Percentiles rank a stretch among this genome's conserved stretches.
Evolutionary conservation across 1,140 invertebrate genomes (phyloP).

Genomic region (Bradynema listronoti): DNA sequence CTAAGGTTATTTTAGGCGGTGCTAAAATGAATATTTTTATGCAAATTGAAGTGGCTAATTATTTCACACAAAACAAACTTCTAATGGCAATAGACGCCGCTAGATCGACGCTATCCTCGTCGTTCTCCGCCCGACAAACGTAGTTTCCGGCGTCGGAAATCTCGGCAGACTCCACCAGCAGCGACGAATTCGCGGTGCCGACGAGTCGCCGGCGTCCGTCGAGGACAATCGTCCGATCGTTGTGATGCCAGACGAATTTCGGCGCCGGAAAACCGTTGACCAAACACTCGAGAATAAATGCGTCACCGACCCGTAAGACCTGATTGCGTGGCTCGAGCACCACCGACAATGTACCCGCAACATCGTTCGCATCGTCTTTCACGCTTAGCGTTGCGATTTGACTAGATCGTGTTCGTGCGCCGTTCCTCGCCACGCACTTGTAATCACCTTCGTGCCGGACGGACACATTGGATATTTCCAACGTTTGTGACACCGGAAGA

Average conservation of each 20-base stretch:
- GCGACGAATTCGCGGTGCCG: conserved; percentile 26
- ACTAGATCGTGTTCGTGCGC: conserved; percentile 22
- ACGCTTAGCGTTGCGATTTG: conserved; percentile 26
- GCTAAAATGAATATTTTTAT: conserved; percentile 24
- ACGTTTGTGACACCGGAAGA: conserved; percentile 35
- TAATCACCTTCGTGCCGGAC: conserved; percentile 23
- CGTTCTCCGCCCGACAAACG: conserved; percentile 82
- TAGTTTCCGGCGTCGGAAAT: conserved; percentile 73
- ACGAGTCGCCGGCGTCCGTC: conserved; percentile 28
- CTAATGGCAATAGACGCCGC: conserved; percentile 71
- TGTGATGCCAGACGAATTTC: conserved; percentile 78
- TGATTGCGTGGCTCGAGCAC: conserved; percentile 42
- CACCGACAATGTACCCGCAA: conserved; percentile 19
- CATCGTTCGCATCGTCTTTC: conserved; percentile 5
- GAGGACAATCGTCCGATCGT: conserved; percentile 75
- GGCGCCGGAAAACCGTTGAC: conserved; percentile 76
- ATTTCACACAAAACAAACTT: conserved; percentile 1
- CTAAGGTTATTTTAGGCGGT: conserved; percentile 70
- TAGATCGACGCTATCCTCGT: conserved; percentile 77
- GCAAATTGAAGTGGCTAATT: conserved; percentile 11
- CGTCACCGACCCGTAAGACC: conserved; percentile 28
- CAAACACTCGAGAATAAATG: conserved; percentile 64
- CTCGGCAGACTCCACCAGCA: conserved; percentile 30
- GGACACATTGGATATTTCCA: conserved; percentile 31
- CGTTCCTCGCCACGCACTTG: conserved; percentile 38